phyloP scores from a whole-genome alignment of 2,113 vertebrate genomes.

The Collichthys lucidus region DNA sequence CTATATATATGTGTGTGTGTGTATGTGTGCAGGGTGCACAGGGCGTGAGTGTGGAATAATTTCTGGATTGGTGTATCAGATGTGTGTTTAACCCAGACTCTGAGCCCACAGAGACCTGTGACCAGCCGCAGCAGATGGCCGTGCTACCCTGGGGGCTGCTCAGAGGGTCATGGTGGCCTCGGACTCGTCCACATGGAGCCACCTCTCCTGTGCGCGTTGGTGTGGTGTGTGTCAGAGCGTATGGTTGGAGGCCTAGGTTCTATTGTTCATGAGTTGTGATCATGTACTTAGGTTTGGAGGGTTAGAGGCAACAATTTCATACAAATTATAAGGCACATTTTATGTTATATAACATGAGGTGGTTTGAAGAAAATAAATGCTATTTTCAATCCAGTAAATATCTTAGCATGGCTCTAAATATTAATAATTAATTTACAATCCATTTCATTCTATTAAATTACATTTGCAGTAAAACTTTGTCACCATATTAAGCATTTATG shows the following conservation, averaged over 20 bases:
- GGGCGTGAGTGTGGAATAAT: constrained; percentile 43
- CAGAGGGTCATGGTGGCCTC: constrained; percentile 52
- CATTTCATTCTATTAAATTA: neutral
- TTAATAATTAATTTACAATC: too few relatives aligned
- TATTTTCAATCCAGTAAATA: neutral
- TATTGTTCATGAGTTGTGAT: neutral
- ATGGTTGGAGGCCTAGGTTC: constrained; percentile 13
- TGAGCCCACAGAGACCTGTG: constrained; percentile 60
- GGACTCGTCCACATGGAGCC: constrained; percentile 46
- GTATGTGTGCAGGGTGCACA: neutral
- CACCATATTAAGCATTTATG: neutral
- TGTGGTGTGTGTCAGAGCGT: neutral
- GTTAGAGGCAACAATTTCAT: neutral
- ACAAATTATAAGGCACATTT: too few relatives aligned
- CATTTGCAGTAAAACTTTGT: neutral
- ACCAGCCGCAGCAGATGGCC: constrained; percentile 78
- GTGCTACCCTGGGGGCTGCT: constrained; percentile 47
- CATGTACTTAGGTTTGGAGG: neutral
- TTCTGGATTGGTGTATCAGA: constrained; percentile 65
- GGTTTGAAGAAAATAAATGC: too few relatives aligned
- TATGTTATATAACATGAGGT: too few relatives aligned
- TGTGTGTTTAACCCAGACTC: constrained; percentile 77
- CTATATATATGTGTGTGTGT: neutral
- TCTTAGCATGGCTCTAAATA: too few relatives aligned
- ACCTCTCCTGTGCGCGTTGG: constrained; percentile 15